Percentiles rank a stretch among this genome's conserved stretches.
Evolutionary conservation across 2,888 invertebrate species (phyloP).

Genomic region (Parnassius apollo): DNA sequence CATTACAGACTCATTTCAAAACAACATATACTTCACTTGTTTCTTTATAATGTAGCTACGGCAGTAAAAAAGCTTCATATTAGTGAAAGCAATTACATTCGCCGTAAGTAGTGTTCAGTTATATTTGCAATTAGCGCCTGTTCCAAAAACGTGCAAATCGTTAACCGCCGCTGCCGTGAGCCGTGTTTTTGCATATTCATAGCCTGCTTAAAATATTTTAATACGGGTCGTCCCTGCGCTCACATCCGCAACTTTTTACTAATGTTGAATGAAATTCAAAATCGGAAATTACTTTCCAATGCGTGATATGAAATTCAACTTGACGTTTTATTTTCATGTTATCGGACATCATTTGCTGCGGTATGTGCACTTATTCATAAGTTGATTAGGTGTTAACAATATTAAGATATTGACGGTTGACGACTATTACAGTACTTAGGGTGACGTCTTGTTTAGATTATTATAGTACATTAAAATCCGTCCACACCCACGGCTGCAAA

Average conservation of each 20-base stretch:
- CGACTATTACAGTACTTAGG: too few species aligned
- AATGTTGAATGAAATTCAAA: constrained; percentile 55
- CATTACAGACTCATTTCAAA: too few species aligned
- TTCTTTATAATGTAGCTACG: constrained; percentile 26
- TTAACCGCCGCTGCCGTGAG: constrained; percentile 69
- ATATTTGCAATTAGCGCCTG: constrained; percentile 79
- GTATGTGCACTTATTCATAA: too few species aligned
- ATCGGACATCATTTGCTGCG: too few species aligned
- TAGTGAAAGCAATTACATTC: constrained; percentile 76
- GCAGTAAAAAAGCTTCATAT: constrained; percentile 59
- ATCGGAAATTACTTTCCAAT: constrained; percentile 24
- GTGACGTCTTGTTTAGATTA: too few species aligned
- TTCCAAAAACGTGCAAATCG: constrained; percentile 80
- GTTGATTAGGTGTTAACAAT: too few species aligned
- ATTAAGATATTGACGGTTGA: too few species aligned
- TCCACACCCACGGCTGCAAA: too few species aligned
- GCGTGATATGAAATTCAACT: constrained; percentile 12
- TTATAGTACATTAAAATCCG: too few species aligned
- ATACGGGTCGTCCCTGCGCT: constrained; percentile 66
- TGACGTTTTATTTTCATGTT: background rate
- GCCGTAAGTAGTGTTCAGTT: constrained; percentile 77
- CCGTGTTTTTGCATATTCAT: constrained; percentile 81
- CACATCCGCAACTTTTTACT: constrained; percentile 65
- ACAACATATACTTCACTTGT: too few species aligned
- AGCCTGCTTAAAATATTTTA: constrained; percentile 81